Conservation (phyloP, 2,113 vertebrate genomes). For the Gadus chalcogrammus region DNA sequence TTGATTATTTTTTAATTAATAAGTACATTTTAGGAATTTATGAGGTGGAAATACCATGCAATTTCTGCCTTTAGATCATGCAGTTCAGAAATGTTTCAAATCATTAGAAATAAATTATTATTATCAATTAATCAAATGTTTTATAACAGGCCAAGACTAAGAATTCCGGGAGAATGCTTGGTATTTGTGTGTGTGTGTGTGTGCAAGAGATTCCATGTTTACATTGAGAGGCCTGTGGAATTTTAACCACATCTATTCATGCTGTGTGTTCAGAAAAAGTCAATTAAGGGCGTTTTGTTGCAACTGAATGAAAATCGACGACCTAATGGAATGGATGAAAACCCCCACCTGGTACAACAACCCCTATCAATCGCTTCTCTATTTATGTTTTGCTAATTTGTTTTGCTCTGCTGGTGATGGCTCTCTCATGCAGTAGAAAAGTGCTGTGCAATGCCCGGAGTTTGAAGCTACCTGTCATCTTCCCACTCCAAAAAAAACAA, state of each 20-base stretch:
- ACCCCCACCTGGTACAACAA: slow-evolving; percentile 66
- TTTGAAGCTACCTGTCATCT: neutral
- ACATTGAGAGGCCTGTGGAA: neutral
- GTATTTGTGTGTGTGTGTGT: slow-evolving; percentile 2
- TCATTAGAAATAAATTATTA: neutral
- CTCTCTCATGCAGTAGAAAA: slow-evolving; percentile 39
- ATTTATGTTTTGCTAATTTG: neutral
- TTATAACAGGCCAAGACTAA: neutral
- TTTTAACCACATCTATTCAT: slow-evolving; percentile 56
- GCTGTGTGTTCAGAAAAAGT: slow-evolving; percentile 72
- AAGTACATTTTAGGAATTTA: no score
- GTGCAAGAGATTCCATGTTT: slow-evolving; percentile 1
- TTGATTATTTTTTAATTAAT: no score
- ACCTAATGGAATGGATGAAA: slow-evolving; percentile 59
- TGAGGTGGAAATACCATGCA: no score
- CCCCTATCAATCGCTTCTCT: slow-evolving; percentile 11
- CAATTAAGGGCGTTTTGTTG: slow-evolving; percentile 72
- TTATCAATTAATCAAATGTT: no score
- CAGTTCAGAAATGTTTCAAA: no score
- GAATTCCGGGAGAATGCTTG: neutral
- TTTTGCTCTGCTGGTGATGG: slow-evolving; percentile 49
- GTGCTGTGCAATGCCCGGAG: slow-evolving; percentile 63
- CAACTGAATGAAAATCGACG: slow-evolving; percentile 71
- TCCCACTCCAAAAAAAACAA: no score
- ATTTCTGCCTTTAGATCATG: no score